Evolutionary conservation across 2,113 vertebrate genomes (phyloP).

Genomic region (Bucco capensis): DNA sequence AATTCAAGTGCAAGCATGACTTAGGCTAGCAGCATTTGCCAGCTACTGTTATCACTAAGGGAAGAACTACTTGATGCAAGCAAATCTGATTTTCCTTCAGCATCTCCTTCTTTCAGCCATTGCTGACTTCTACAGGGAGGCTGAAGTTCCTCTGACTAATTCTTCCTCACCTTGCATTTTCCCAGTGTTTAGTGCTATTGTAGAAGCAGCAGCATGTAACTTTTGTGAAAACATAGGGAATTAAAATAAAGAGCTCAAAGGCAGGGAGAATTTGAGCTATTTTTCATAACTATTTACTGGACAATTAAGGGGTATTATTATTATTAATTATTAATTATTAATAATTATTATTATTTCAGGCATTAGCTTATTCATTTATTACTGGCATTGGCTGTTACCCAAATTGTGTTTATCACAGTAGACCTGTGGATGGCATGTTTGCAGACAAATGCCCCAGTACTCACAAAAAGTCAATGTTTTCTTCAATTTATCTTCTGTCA

Average conservation of each 20-base stretch:
- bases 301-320: neutral
- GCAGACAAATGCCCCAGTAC: neutral
- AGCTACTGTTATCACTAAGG: neutral
- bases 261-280: neutral
- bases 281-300: neutral
- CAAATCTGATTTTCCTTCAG: neutral
- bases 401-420: neutral
- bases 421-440: neutral
- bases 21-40: neutral
- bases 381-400: neutral
- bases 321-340: too few species aligned
- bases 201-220: neutral
- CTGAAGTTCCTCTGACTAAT: neutral
- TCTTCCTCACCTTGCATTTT: neutral
- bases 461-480: neutral
- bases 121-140: neutral
- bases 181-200: neutral
- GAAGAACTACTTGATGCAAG: neutral
- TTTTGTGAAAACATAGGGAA: neutral
- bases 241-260: neutral
- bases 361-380: neutral
- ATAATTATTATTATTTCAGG: too few species aligned
- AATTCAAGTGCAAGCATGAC: neutral
- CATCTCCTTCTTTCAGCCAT: neutral
- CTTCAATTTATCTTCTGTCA: neutral